Evolutionary conservation across 2,797 vertebrate species (phyloP).

Genomic region (Enteromius trimaculatus): DNA sequence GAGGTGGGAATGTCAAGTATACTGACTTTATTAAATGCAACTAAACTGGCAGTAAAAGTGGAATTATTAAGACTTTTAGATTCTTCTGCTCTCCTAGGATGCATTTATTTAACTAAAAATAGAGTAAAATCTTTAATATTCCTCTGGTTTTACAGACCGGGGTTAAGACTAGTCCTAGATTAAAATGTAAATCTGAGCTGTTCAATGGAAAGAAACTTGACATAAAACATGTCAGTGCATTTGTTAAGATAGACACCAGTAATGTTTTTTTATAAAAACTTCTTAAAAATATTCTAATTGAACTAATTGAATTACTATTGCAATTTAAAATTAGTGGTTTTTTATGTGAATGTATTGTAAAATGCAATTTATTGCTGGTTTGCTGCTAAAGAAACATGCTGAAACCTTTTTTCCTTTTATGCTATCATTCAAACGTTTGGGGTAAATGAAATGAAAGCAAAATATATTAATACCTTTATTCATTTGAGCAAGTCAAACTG

Average conservation of each 20-base stretch:
- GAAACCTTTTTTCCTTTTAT: neutral
- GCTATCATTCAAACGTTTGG: neutral
- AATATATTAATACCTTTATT: neutral
- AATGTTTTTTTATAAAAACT: too few relatives aligned
- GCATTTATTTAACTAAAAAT: neutral
- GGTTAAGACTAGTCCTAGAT: too few relatives aligned
- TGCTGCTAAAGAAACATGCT: neutral
- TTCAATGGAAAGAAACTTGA: too few relatives aligned
- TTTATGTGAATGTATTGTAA: too few relatives aligned
- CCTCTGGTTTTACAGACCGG: too few relatives aligned
- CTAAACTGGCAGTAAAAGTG: neutral
- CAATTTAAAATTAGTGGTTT: too few relatives aligned
- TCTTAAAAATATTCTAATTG: too few relatives aligned
- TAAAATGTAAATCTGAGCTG: too few relatives aligned
- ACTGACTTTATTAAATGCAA: neutral
- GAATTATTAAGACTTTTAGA: neutral
- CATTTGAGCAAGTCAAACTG: neutral
- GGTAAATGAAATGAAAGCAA: neutral
- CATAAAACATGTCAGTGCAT: too few relatives aligned
- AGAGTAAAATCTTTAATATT: neutral
- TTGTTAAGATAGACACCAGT: too few relatives aligned
- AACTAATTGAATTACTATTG: too few relatives aligned
- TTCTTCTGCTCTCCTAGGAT: too few relatives aligned
- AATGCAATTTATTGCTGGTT: neutral
- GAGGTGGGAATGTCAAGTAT: neutral